Evolutionary conservation across 2,888 invertebrate genomes (phyloP), one percentile per base, ranked within the genome.

Genomic region (Agonopterix arenella): DNA sequence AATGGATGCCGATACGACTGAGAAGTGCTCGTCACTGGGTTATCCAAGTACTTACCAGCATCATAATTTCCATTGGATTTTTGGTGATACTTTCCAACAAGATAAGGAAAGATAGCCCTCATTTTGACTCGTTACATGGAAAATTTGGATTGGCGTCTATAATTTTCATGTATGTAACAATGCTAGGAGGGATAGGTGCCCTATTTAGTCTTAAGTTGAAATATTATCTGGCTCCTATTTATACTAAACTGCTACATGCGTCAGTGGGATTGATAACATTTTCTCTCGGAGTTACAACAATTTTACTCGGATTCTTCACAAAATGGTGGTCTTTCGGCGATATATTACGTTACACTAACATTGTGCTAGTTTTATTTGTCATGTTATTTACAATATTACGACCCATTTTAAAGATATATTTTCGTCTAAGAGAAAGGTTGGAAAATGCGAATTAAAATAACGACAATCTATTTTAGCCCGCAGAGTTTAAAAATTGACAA

Each of bases 1-100:
- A 88, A 57, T 89, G 89, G 89, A 85, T 89, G 84, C 89, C 90
- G 1, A 81, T 89, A 61, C 68, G 86, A 45, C 64, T 88, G 38
- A 69, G 84, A 50, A 86, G 88, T 61, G 86, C 89, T 46, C 80
- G 90, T 37, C 90, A 90, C 61, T 90, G 90, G 90, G 71, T 89
- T 2, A 62, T 90, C 38, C 90, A 90, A 66, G 55, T 85, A 13
- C 41, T 76, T 16, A 73, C 70, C 46, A 74, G 78, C 53, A 68
- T 66, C 42, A 56, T 81, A 47, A 68, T 84, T 38, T 46, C 74
- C 4, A 59, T 62, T 45, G 90, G 89, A 41, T 89, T 90, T 59
- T 57, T 86, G 46, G 59, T 84, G 28, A 90, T 90, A 51, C 57
- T 89, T 11, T 64, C 73, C 2, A 86, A 90, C 57, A 90, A 90